phyloP scores from a whole-genome alignment of 2,888 invertebrate species.

The Andrena trimmerana region DNA sequence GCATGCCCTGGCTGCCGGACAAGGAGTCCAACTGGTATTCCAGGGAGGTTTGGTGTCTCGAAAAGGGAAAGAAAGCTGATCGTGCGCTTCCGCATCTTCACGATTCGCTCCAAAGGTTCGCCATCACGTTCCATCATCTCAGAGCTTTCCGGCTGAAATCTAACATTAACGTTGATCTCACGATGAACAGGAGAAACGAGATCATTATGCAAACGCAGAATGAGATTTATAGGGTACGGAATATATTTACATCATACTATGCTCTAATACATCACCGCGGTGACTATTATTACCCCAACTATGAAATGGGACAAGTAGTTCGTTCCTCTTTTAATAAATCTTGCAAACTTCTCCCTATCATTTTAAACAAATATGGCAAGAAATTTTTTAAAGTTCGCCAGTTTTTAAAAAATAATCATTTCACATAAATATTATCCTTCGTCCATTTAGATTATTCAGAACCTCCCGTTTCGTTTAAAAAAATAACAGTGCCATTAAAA shows the following conservation, averaged over 20 bases:
- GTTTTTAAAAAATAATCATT: too few species aligned
- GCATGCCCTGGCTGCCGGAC: conserved; percentile 85
- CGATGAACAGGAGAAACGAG: conserved; percentile 85
- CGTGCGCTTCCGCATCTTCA: conserved; percentile 87
- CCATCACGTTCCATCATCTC: conserved; percentile 86
- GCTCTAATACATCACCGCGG: neutral
- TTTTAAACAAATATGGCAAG: too few species aligned
- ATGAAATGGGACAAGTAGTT: too few species aligned
- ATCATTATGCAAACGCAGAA: conserved; percentile 83
- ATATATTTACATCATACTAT: conserved; percentile 1
- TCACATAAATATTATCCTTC: too few species aligned
- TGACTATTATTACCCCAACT: neutral
- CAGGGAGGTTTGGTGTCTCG: conserved; percentile 82
- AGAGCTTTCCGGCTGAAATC: conserved; percentile 80
- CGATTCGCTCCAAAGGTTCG: conserved; percentile 86
- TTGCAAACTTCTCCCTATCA: too few species aligned
- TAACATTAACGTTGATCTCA: conserved; percentile 85
- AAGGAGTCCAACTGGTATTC: conserved; percentile 84
- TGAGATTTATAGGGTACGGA: conserved; percentile 80
- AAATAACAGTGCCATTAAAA: too few species aligned
- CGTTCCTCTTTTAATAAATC: too few species aligned
- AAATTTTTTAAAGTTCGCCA: too few species aligned
- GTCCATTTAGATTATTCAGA: too few species aligned
- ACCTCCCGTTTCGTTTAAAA: too few species aligned
- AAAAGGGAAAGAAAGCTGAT: conserved; percentile 86